Conservation (phyloP, 2,797 vertebrate species). For the Chelon auratus region DNA sequence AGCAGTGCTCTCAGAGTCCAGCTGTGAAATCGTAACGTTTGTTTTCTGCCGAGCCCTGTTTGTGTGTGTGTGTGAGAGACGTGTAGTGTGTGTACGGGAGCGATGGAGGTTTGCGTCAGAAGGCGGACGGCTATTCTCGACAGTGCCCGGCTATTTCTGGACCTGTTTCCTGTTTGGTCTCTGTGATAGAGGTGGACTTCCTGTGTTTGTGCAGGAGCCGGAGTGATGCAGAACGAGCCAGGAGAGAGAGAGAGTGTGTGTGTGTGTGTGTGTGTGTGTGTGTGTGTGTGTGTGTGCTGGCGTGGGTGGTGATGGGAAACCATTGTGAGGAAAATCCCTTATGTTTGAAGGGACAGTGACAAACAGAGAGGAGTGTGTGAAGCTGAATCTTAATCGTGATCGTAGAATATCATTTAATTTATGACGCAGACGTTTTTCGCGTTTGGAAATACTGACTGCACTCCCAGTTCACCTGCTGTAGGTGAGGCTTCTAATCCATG, state of each 20-base stretch:
- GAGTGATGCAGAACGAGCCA: not conserved
- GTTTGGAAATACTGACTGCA: not conserved
- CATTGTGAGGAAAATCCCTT: constrained; percentile 9
- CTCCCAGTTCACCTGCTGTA: constrained; percentile 1
- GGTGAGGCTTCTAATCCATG: not conserved
- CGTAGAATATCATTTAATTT: no score
- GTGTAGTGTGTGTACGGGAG: not conserved
- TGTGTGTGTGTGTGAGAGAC: constrained; percentile 5
- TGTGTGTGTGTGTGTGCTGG: not conserved
- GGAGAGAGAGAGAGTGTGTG: not conserved
- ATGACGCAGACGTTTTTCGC: no score
- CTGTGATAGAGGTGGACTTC: constrained; percentile 39
- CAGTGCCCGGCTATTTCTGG: constrained; percentile 55
- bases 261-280: constrained; percentile 6
- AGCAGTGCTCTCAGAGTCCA: constrained; percentile 42
- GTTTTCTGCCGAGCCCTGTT: constrained; percentile 52
- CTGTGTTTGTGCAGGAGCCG: constrained; percentile 49
- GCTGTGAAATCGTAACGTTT: constrained; percentile 66
- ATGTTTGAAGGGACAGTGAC: constrained; percentile 2
- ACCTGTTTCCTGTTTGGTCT: constrained; percentile 61
- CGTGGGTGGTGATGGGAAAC: not conserved
- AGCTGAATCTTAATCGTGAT: no score
- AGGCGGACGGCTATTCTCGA: constrained; percentile 29
- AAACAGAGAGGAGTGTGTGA: not conserved
- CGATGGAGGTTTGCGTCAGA: constrained; percentile 34